Conservation (phyloP, 1,140 invertebrate species). For the Formica exsecta region DNA sequence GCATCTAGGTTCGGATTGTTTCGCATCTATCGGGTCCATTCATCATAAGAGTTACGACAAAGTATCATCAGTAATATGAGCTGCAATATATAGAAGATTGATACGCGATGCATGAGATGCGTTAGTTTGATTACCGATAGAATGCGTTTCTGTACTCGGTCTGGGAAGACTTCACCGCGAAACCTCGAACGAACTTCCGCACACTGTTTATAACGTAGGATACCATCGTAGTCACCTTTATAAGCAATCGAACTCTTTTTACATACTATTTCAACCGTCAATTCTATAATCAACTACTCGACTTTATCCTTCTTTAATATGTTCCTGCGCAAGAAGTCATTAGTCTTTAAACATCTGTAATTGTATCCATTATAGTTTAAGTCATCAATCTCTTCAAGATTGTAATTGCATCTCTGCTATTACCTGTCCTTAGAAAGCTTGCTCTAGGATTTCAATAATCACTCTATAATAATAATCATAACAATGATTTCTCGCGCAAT, state of each 20-base stretch:
- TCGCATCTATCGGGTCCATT: constrained; percentile 8
- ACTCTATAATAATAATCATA: no score
- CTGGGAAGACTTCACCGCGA: not conserved
- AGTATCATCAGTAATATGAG: constrained; percentile 7
- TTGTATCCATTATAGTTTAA: no score
- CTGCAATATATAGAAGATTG: constrained; percentile 20
- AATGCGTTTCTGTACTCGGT: constrained; percentile 12
- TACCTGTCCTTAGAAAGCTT: no score
- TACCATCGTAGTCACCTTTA: not conserved
- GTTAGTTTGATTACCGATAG: constrained; percentile 24
- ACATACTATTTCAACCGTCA: not conserved
- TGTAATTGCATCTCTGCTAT: no score
- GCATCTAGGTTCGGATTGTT: constrained; percentile 8
- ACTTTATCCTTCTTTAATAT: no score
- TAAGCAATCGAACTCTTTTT: not conserved
- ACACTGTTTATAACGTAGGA: not conserved
- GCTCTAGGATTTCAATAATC: no score
- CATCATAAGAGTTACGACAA: constrained; percentile 11
- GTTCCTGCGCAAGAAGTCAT: not conserved
- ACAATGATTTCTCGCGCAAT: not conserved
- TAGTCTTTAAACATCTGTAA: no score
- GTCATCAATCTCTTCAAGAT: no score
- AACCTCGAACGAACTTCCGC: constrained; percentile 3
- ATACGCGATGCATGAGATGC: not conserved
- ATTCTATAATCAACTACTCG: not conserved